Evolutionary conservation across 2,888 invertebrate genomes (phyloP).

Genomic region (Aricia artaxerxes): DNA sequence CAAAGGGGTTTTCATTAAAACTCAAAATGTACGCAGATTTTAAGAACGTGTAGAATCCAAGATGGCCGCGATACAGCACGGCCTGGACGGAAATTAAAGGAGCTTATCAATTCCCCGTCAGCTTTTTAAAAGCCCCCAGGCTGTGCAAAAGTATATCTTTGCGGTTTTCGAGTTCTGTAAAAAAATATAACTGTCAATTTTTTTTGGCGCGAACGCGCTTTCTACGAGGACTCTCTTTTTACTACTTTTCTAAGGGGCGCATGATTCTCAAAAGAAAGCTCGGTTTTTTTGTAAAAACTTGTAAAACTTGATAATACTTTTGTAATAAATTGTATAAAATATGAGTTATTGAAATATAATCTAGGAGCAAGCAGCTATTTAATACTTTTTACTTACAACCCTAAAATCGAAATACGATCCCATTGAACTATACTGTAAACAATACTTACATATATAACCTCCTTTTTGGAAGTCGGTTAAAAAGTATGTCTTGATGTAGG

Average conservation of each 20-base stretch:
- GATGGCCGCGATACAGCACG: slow-evolving; percentile 28
- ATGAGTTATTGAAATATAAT: neutral
- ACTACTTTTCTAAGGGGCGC: neutral
- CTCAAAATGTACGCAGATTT: slow-evolving; percentile 9
- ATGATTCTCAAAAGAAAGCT: neutral
- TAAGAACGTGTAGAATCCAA: slow-evolving; percentile 7
- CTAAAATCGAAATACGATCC: no score
- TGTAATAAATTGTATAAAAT: no score
- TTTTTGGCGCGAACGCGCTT: neutral
- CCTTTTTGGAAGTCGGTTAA: no score
- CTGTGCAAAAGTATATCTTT: slow-evolving; percentile 1
- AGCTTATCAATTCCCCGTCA: slow-evolving; percentile 24
- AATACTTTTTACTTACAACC: no score
- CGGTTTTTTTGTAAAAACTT: neutral
- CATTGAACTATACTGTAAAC: no score
- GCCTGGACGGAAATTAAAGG: slow-evolving; percentile 25
- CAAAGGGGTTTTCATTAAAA: slow-evolving; percentile 11
- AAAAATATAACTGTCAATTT: slow-evolving; percentile 1
- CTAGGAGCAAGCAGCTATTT: neutral
- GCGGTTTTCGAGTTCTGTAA: neutral
- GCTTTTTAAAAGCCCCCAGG: slow-evolving; percentile 19
- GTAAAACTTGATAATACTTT: neutral
- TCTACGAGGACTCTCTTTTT: neutral
- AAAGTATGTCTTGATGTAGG: no score
- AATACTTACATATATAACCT: no score